These are phyloP conservation scores for Condylura cristata DNA, from an alignment of 2,113 vertebrate genomes.

Conservation along the genomic window DNA sequence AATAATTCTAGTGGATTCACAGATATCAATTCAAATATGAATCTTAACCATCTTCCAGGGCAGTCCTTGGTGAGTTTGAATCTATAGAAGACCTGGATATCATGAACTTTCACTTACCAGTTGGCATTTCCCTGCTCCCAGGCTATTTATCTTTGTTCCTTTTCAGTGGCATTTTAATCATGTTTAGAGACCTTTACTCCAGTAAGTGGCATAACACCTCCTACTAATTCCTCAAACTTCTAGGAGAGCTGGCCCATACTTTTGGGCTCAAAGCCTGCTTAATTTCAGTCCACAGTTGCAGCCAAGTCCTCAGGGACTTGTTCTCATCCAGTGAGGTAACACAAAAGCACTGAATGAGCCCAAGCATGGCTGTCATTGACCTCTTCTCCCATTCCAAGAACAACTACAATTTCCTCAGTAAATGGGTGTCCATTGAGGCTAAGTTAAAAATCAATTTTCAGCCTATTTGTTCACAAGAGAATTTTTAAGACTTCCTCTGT, in stretches of 20 bases:
- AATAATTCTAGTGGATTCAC: not conserved
- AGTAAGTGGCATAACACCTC: constrained; percentile 43
- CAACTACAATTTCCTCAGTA: constrained; percentile 52
- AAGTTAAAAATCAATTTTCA: constrained; percentile 57
- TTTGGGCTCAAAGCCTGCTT: not conserved
- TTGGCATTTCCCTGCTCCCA: not conserved
- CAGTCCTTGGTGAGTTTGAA: not conserved
- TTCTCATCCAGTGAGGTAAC: constrained; percentile 29
- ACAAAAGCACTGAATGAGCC: not conserved
- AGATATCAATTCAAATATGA: not conserved
- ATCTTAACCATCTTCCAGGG: not conserved
- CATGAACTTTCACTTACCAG: not conserved
- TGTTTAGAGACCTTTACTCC: constrained; percentile 58
- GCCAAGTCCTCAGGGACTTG: constrained; percentile 46
- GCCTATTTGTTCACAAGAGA: constrained; percentile 36
- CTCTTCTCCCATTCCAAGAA: constrained; percentile 56
- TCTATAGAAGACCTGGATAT: not conserved
- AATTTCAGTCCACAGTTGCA: constrained; percentile 33
- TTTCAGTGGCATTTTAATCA: constrained; percentile 50
- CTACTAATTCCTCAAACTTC: constrained; percentile 62
- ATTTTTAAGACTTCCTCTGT: constrained; percentile 60
- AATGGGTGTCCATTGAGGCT: constrained; percentile 14
- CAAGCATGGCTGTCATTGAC: constrained; percentile 32
- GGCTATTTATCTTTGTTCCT: constrained; percentile 56
- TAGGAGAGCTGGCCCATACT: not conserved